phyloP scores from a whole-genome alignment of 2,113 vertebrate genomes.

The Paramisgurnus dabryanus region DNA sequence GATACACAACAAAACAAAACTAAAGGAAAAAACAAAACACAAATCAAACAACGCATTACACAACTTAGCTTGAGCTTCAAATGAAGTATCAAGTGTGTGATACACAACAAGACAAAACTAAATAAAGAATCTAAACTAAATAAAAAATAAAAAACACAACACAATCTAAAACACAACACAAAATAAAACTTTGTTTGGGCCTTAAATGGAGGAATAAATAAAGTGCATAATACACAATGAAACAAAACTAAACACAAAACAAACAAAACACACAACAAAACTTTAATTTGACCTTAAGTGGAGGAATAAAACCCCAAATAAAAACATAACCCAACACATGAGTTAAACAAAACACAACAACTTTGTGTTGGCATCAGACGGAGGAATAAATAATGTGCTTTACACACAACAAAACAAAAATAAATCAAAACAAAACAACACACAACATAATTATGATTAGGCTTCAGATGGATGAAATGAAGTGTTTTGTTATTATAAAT shows the following conservation, averaged over 20 bases:
- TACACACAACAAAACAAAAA: not conserved
- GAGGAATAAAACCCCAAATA: too few species aligned
- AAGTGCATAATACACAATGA: not conserved
- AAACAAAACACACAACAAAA: not conserved
- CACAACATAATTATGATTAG: too few species aligned
- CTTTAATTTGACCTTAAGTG: too few species aligned
- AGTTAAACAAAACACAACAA: too few species aligned
- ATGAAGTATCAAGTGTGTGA: not conserved
- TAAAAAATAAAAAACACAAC: not conserved
- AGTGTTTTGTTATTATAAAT: not conserved
- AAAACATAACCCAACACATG: too few species aligned
- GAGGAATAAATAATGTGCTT: not conserved
- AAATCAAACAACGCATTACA: too few species aligned
- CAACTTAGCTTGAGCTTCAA: too few species aligned
- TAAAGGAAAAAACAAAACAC: too few species aligned
- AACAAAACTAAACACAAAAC: not conserved
- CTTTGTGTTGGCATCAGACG: too few species aligned
- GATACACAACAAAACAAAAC: not conserved
- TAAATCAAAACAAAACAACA: not conserved
- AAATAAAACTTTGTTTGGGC: not conserved
- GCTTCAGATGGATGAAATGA: not conserved
- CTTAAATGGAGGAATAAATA: not conserved
- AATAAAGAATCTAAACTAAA: too few species aligned
- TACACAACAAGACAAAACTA: not conserved
- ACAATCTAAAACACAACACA: too few species aligned